phyloP scores from a whole-genome alignment of 2,113 vertebrate species.

The Chroicocephalus ridibundus region DNA sequence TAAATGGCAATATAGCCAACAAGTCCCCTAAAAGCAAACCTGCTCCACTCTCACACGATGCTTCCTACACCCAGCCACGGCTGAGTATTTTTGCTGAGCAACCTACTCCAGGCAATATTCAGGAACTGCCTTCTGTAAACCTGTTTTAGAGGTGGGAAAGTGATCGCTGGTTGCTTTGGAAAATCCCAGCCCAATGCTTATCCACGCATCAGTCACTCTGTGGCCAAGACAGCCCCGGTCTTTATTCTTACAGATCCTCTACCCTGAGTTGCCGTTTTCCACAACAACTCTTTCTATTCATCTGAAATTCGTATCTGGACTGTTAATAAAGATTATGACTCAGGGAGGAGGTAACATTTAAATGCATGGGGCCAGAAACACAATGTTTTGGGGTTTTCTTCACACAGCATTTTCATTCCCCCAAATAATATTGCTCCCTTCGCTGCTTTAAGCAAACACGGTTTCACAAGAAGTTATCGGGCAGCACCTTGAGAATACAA shows the following conservation, averaged over 20 bases:
- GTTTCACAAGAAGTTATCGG: background rate
- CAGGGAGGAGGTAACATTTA: background rate
- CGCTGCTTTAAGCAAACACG: background rate
- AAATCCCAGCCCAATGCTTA: background rate
- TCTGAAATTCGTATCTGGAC: background rate
- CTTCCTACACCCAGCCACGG: background rate
- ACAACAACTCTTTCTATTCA: background rate
- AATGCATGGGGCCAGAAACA: background rate
- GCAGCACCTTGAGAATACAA: background rate
- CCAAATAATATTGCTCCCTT: background rate
- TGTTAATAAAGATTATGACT: background rate
- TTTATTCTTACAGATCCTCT: background rate
- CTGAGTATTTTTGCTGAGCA: background rate
- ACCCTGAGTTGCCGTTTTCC: accelerated
- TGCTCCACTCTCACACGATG: background rate
- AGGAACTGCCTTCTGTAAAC: background rate
- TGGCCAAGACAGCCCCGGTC: background rate
- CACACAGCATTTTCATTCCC: background rate
- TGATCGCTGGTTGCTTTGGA: background rate
- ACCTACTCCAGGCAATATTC: background rate
- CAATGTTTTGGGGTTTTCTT: background rate
- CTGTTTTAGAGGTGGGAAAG: background rate
- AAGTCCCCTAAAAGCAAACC: conserved; percentile 9
- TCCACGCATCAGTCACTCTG: background rate
- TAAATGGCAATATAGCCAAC: conserved; percentile 33